phyloP scores from a whole-genome alignment of 2,797 vertebrate species.

The Enteromius viviparus region DNA sequence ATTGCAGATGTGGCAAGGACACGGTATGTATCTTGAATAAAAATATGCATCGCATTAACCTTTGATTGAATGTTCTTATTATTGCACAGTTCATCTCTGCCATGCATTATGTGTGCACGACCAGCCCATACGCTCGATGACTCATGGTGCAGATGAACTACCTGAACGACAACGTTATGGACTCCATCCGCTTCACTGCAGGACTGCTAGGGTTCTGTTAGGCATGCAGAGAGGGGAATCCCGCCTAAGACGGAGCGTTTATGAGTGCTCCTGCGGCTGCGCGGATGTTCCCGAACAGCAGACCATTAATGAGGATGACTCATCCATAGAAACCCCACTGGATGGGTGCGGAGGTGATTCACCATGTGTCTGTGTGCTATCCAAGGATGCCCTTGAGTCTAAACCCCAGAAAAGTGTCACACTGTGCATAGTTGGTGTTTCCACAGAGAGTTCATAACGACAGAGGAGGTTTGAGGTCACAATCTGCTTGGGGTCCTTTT shows the following conservation, averaged over 20 bases:
- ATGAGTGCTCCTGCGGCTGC: slow-evolving; percentile 54
- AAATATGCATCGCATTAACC: slow-evolving; percentile 5
- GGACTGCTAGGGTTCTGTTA: slow-evolving; percentile 58
- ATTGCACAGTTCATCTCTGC: slow-evolving; percentile 21
- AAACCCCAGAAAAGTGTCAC: slow-evolving; percentile 23
- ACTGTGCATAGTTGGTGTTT: slow-evolving; percentile 10
- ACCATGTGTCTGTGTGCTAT: slow-evolving; percentile 56
- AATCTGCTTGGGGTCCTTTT: slow-evolving; percentile 24
- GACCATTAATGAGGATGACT: slow-evolving; percentile 77
- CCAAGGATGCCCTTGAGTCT: slow-evolving; percentile 37
- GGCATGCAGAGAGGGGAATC: slow-evolving; percentile 67
- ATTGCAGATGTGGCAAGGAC: slow-evolving; percentile 28
- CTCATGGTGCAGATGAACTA: slow-evolving; percentile 52
- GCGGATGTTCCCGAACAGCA: slow-evolving; percentile 70
- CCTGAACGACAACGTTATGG: slow-evolving; percentile 54
- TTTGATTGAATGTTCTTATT: slow-evolving; percentile 5
- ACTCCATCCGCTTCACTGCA: slow-evolving; percentile 66
- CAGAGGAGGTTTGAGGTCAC: slow-evolving; percentile 40
- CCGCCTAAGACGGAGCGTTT: slow-evolving; percentile 47
- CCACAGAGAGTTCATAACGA: not conserved
- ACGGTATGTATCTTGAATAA: not conserved
- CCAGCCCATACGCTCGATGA: slow-evolving; percentile 43
- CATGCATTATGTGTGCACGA: not conserved
- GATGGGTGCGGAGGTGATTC: slow-evolving; percentile 75
- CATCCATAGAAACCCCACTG: slow-evolving; percentile 76